Evolutionary conservation across 2,888 invertebrate species (phyloP), one percentile per base, ranked within the genome.

Genomic region (Crossocerus cetratus): DNA sequence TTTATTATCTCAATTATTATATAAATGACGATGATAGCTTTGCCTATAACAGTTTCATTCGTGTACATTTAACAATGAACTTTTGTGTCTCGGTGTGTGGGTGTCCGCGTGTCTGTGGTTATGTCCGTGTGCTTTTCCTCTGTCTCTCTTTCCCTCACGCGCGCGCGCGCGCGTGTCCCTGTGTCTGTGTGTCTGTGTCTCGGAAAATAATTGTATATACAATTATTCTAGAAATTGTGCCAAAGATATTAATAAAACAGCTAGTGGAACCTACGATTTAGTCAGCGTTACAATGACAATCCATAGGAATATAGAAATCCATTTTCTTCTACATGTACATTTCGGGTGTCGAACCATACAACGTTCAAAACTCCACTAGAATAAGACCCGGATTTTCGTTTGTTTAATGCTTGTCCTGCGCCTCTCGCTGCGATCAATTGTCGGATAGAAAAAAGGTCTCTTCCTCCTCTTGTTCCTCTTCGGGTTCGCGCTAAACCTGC

Each of bases 1-100:
- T 80, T 81, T 81, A 81, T 81, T 81, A 78, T 81, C 66, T 81
- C 78, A 81, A 81, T 79, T 78, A 81, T 77, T 81, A 81, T 32
- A 32, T 79, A 81, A 81, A 81, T 72, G 81, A 81, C 77, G 80
- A 77, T 74, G 72, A 71, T 81, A 76, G 67, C 74, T 72, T 74
- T 81, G 73, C 62, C 65, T 77, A 78, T 74, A 78, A 81, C 81
- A 74, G 72, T 76, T 76, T 64, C 65, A 55, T 69, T 77, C 74
- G 72, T 79, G 69, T 77, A 79, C 71, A 81, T 73, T 77, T 72
- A 81, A 79, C 80, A 79, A 73, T 74, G 65, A 72, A 62, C 75
- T 71, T n/a, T n/a, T 70, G 56, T 72, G 64, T 61, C 43, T 57
- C 49, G 16, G 49, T 16, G 16, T 16, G 13, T 13, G 14, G 8